Percentiles rank a stretch among this genome's conserved stretches.
Conservation (phyloP, 2,113 vertebrate genomes). For the Rana temporaria region DNA sequence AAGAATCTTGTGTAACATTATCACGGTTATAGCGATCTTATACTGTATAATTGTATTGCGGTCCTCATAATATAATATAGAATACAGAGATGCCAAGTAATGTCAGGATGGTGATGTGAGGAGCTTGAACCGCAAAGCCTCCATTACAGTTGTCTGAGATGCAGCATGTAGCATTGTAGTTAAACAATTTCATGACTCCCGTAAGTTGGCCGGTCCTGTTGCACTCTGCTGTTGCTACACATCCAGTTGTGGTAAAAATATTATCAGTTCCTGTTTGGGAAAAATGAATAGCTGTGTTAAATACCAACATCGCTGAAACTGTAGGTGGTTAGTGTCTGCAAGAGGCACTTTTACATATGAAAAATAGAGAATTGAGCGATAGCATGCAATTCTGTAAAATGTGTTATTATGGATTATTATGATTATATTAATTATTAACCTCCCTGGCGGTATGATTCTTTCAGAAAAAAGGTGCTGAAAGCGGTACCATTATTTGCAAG, state of each 20-base stretch:
- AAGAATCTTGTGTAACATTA: too few species aligned
- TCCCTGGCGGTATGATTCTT: too few species aligned
- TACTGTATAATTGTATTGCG: neutral
- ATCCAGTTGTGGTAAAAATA: neutral
- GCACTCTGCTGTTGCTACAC: neutral
- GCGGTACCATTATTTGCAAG: too few species aligned
- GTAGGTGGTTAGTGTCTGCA: too few species aligned
- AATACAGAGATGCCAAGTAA: neutral
- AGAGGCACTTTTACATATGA: too few species aligned
- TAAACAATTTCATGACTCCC: neutral
- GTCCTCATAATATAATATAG: neutral
- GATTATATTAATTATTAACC: too few species aligned
- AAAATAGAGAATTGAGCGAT: too few species aligned
- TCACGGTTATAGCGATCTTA: neutral
- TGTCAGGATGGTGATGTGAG: constrained; percentile 17
- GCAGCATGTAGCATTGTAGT: constrained; percentile 31
- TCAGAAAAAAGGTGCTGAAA: too few species aligned
- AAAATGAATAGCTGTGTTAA: neutral
- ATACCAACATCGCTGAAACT: too few species aligned
- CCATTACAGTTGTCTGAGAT: constrained; percentile 15
- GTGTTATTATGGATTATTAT: too few species aligned
- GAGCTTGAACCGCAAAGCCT: constrained; percentile 1
- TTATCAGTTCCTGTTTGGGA: neutral
- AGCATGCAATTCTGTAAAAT: too few species aligned
- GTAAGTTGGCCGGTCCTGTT: neutral